Evolutionary conservation across 2,113 vertebrate genomes (phyloP).

Genomic region (Caretta caretta): DNA sequence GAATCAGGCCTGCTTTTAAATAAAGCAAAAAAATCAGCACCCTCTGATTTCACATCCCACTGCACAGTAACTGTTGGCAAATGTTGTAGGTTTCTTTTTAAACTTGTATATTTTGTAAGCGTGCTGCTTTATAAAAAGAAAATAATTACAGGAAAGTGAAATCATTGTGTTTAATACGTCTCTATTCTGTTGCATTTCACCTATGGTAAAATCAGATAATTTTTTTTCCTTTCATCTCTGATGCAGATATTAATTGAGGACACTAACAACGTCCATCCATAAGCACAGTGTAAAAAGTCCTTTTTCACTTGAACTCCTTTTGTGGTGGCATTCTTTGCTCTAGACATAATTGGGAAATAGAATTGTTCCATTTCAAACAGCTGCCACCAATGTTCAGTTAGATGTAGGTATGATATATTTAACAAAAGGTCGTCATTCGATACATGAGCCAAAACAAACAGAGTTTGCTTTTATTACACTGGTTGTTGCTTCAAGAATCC

Average conservation of each 20-base stretch:
- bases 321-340: not conserved
- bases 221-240: not conserved
- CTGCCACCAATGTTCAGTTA: not conserved
- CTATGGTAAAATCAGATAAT: too few species aligned
- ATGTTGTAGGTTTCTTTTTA: not conserved
- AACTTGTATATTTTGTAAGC: not conserved
- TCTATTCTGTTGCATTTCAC: not conserved
- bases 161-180: not conserved
- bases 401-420: not conserved
- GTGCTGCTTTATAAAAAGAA: not conserved
- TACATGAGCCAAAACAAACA: not conserved
- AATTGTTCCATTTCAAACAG: not conserved
- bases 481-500: not conserved
- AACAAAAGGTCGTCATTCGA: not conserved
- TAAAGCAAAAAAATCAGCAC: not conserved
- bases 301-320: not conserved
- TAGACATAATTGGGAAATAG: not conserved
- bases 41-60: not conserved
- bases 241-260: not conserved
- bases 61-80: not conserved
- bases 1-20: not conserved
- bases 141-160: not conserved
- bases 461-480: not conserved
- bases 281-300: not conserved
- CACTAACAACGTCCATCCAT: not conserved